Percentiles rank a stretch among this genome's conserved stretches.
Conservation (phyloP, 2,797 vertebrate species). For the Typhlichthys subterraneus region DNA sequence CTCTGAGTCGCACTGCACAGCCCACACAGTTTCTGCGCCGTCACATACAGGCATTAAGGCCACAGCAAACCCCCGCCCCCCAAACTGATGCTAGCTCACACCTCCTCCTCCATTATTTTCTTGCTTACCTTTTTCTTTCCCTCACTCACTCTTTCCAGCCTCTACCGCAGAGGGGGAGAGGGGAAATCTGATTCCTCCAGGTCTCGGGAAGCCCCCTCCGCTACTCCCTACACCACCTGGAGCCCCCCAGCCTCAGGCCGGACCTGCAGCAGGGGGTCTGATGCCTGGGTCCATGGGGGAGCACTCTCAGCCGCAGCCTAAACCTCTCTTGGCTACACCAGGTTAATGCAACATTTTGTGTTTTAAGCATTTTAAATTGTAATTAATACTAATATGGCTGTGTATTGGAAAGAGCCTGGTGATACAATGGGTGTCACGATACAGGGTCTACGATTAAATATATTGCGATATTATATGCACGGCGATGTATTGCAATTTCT, state of each 20-base stretch:
- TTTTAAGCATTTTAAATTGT: no score
- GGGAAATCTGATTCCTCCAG: conserved; percentile 59
- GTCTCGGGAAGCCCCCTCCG: conserved; percentile 71
- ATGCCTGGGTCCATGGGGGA: conserved; percentile 34
- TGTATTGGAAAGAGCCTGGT: no score
- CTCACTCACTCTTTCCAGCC: conserved; percentile 38
- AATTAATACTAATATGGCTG: no score
- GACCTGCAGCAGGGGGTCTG: conserved; percentile 27
- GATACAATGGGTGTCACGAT: no score
- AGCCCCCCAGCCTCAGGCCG: conserved; percentile 42
- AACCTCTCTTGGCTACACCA: conserved; percentile 65
- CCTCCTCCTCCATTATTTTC: background rate
- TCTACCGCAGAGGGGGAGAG: conserved; percentile 45
- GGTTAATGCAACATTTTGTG: conserved; percentile 50
- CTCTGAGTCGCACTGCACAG: no score
- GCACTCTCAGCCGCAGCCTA: conserved; percentile 41
- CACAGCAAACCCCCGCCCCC: background rate
- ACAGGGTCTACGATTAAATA: no score
- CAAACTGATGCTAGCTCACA: background rate
- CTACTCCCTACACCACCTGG: conserved; percentile 74
- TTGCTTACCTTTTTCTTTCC: background rate
- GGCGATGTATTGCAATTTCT: no score
- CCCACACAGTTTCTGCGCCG: no score
- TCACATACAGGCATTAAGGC: no score
- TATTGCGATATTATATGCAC: no score